Evolutionary conservation across 2,113 vertebrate species (phyloP).

Genomic region (Oreamnos americanus): DNA sequence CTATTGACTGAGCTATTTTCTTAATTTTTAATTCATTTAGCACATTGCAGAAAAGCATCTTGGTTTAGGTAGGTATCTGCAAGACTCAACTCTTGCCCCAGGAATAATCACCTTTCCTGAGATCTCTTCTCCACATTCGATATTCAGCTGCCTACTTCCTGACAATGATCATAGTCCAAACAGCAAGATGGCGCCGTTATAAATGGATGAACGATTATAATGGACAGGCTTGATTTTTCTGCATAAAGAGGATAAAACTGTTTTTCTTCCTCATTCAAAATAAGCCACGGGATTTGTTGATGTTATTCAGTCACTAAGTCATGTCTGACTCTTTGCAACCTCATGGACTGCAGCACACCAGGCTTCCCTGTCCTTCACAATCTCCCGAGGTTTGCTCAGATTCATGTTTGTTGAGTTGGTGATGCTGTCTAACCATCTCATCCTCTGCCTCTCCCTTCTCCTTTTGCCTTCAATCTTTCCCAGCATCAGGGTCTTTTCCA

Average conservation of each 20-base stretch:
- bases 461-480: background rate
- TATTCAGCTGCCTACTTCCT: background rate
- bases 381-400: background rate
- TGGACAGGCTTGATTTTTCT: background rate
- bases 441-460: background rate
- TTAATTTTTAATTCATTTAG: background rate
- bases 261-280: background rate
- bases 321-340: background rate
- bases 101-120: background rate
- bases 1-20: background rate
- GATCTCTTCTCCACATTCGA: background rate
- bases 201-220: background rate
- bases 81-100: background rate
- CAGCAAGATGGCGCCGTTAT: background rate
- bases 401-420: background rate
- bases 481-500: background rate
- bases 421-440: background rate
- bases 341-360: background rate
- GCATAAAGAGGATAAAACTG: background rate
- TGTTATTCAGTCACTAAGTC: background rate
- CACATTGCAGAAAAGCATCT: background rate
- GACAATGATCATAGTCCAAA: background rate
- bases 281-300: background rate
- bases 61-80: background rate
- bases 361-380: background rate